Conservation (phyloP, 2,888 invertebrate species). For the Uloborus plumipes region DNA sequence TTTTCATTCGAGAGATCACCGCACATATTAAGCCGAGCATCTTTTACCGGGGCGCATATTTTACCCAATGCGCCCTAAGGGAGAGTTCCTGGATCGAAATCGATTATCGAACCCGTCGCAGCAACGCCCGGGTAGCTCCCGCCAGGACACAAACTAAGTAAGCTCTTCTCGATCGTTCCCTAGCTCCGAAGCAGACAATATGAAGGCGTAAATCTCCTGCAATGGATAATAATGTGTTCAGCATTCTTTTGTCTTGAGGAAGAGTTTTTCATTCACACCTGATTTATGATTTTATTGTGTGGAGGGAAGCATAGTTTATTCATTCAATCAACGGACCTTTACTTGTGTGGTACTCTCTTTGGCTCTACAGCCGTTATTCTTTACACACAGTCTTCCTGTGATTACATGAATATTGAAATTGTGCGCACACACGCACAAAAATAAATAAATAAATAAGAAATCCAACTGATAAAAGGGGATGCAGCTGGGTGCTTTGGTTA, state of each 20-base stretch:
- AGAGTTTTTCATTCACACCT: conserved; percentile 46
- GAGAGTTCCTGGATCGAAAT: conserved; percentile 17
- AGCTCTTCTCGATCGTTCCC: neutral
- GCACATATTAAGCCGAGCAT: neutral
- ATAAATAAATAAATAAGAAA: too few species aligned
- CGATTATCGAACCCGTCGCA: conserved; percentile 54
- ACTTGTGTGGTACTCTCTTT: too few species aligned
- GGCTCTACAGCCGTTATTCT: too few species aligned
- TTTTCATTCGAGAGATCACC: neutral
- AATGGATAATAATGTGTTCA: conserved; percentile 29
- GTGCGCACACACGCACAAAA: too few species aligned
- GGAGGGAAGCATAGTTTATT: conserved; percentile 11
- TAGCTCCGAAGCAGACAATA: conserved; percentile 25
- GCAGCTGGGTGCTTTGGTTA: too few species aligned
- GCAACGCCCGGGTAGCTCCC: neutral
- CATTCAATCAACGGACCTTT: conserved; percentile 2
- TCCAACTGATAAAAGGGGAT: too few species aligned
- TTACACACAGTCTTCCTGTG: too few species aligned
- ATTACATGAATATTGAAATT: too few species aligned
- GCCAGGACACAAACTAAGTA: neutral
- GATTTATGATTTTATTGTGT: conserved; percentile 55
- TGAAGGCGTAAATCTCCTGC: conserved; percentile 45
- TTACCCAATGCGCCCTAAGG: neutral
- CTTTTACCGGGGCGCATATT: neutral
- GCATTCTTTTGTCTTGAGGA: conserved; percentile 28